These are phyloP conservation scores for Hyperoplus immaculatus DNA, from an alignment of 2,797 vertebrate genomes.

Conservation along the genomic window DNA sequence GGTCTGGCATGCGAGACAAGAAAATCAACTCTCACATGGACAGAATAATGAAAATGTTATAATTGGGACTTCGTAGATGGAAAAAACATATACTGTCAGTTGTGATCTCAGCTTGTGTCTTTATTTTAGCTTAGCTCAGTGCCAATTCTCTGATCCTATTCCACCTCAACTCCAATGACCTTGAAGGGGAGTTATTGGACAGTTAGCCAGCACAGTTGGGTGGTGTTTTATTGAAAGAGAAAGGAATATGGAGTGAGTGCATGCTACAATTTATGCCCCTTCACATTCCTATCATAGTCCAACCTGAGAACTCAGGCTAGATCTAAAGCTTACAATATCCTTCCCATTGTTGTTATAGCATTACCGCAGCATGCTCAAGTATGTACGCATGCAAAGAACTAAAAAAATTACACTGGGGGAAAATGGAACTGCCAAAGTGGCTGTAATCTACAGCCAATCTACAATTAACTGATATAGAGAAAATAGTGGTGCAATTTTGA, in stretches of 20 bases:
- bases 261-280: conserved; percentile 73
- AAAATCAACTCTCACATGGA: conserved; percentile 47
- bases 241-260: conserved; percentile 57
- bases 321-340: conserved; percentile 72
- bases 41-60: conserved; percentile 40
- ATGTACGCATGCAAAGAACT: conserved; percentile 30
- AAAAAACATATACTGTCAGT: conserved; percentile 16
- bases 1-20: conserved; percentile 45
- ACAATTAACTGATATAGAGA: background rate
- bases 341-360: conserved; percentile 51
- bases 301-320: conserved; percentile 56
- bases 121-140: conserved; percentile 2
- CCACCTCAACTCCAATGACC: conserved; percentile 49
- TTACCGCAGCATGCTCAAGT: conserved; percentile 26
- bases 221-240: conserved; percentile 58
- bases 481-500: conserved; percentile 4
- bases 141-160: conserved; percentile 30
- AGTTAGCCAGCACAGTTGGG: conserved; percentile 20
- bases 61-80: conserved; percentile 13
- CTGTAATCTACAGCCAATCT: background rate
- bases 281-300: conserved; percentile 84
- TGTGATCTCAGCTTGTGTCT: conserved; percentile 22
- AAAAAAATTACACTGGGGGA: background rate
- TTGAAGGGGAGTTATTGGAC: conserved; percentile 50
- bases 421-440: background rate